Evolutionary conservation across 2,797 vertebrate genomes (phyloP), one percentile per base, ranked within the genome.

Genomic region (Craterocephalus amniculus): DNA sequence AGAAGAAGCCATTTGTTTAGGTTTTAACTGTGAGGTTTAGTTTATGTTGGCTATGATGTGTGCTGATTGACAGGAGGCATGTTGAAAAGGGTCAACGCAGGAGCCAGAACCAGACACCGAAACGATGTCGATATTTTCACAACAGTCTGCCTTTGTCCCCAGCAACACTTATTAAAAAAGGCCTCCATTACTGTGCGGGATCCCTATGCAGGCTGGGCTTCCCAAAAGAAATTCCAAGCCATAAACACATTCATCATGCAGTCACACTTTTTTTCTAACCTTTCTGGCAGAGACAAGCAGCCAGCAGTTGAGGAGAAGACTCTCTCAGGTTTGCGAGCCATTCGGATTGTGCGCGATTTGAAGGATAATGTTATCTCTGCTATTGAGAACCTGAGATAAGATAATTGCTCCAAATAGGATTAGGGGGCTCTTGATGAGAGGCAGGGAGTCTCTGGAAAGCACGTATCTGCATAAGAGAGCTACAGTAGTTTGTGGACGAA

Each of bases 401-500:
- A 92, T 93, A 91, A 94, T 91, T 92, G 83, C 79, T 69, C 74
- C 60, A 86, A 93, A 94, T 86, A 74, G 90, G 92, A 94, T 94
- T 92, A 93, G 65, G 70, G 84, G 74, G 83, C 70, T 81, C 78
- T 81, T 80, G 81, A 88, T 83, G 83, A 86, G 79, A 86, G 85
- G 72, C 63, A 79, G 83, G 80, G 82, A 83, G 83, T 71, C 80
- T 83, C 55, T 83, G 78, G 72, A 80, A 85, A 87, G 75, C 72
- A 59, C 38, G 35, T 63, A 72, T 86, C 79, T 79, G 70, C 61
- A 75, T 22, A 77, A 72, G 59, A 81, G 77, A 45, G 55, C 71
- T 86, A 89, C 85, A 90, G 86, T 84, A 83, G 87, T 58, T 66
- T 36, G 56, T 29, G 29, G 87, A 89, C 71, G 5, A 83, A 91